Evolutionary conservation across 2,797 vertebrate species (phyloP), one percentile per base, ranked within the genome.

Genomic region (Melanotaenia parkinsoni): DNA sequence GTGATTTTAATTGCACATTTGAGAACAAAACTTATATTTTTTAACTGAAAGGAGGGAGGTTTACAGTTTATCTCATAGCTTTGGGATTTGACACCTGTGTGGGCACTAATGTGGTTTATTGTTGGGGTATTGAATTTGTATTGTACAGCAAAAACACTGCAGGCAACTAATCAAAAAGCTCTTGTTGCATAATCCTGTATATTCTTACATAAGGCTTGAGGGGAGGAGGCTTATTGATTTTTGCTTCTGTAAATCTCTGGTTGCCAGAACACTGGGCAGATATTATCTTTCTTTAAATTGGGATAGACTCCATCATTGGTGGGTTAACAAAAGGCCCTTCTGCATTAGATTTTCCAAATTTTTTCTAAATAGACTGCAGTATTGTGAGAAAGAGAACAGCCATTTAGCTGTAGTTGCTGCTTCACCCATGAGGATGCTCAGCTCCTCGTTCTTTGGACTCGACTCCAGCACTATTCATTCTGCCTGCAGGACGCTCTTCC

Each of bases 341-440:
- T 5, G 40, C 67, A 18, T 32, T 11, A 20, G 33, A 53, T 51
- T 5, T 66, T 57, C 35, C 18, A 33, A 26, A 18, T 9, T 20
- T 70, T 20, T 70, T 47, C 26, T 53, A 26, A 72, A 80, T 66
- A 78, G 50, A 54, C 37, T 62, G 58, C 63, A 76, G 70, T 63
- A 70, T 50, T 60, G 47, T 45, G 47, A 85, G 68, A 56, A 70
- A 8, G 51, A 16, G 59, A 77, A 45, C 64, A 80, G 74, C 71
- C 18, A 62, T 47, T n/a, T 30, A 4, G 33, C 11, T 65, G 69
- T 28, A 57, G 51, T 71, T 53, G 76, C 72, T 50, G 68, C 67
- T 81, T 58, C 24, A 74, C 84, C 80, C 81, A 70, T 67, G 82
- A 88, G 82, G 78, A 67, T 35, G 69, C 66, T 71, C 66, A 22